Base-by-base conservation (phyloP, 2,888 invertebrate species). In the Sarcophaga variegata region DNA sequence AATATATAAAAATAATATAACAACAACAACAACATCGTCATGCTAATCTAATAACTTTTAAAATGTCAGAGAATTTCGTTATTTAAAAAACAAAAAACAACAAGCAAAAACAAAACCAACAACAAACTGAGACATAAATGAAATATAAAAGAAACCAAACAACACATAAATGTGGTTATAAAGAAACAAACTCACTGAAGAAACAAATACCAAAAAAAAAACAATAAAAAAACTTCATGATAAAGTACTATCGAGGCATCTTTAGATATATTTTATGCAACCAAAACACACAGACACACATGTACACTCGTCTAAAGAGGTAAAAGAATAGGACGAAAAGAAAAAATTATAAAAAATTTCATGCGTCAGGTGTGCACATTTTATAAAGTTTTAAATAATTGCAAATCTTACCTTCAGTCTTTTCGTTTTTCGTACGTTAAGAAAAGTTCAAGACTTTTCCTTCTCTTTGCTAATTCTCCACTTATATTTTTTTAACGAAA, bases 11-110 rank as follows among this genome's bases (percentile, higher is more conserved):
- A 81, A 63, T 17, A 37, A 67, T 66, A 60, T 11, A 59, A 25
- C 63, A 71, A 64, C 63, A 72, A 27, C 71, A 72, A 27, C 71
- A 81, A 22, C 45, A 64, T 49, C 70, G 45, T 83, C 81, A 88
- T 84, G 77, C 77, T 88, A 85, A 88, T 88, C 85, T 88, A 88
- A 88, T 88, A 88, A 87, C 67, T 37, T 86, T 82, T 72, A 87
- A 83, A 81, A 83, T 81, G 76, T 84, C 75, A 80, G 77, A 77
- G 76, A 81, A 88, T 85, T 88, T 88, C 83, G 81, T 85, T 85
- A 66, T 83, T 79, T 85, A 77, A 83, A 85, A 78, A 75, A 77
- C 71, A 67, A 78, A 75, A 47, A 76, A 54, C 54, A 27, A 27
- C 49, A 54, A 64, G 27, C 37, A 71, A 67, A 66, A 49, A 6